These are phyloP conservation scores for Tachyglossus aculeatus DNA, from an alignment of 2,797 vertebrate species.

Conservation along the genomic window DNA sequence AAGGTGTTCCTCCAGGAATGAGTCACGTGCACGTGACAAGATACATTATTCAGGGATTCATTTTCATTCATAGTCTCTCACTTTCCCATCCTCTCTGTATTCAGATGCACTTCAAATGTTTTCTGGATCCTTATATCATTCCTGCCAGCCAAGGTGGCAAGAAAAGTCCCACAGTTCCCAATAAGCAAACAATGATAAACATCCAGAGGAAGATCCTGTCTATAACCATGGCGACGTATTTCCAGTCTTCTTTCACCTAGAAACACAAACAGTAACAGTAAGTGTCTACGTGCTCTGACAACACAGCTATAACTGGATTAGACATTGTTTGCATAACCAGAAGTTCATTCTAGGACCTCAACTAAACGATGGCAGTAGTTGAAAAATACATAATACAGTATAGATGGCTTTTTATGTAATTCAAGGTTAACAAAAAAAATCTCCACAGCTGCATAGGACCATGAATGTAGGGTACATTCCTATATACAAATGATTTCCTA, in stretches of 20 bases:
- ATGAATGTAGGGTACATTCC: no score
- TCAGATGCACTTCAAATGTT: background rate
- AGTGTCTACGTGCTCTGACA: background rate
- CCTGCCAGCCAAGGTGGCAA: slow-evolving; percentile 93
- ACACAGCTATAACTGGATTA: no score
- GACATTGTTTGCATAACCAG: no score
- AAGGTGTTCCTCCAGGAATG: slow-evolving; percentile 3
- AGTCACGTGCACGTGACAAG: background rate
- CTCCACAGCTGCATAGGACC: no score
- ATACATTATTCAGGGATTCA: slow-evolving; percentile 24
- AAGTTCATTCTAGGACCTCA: no score
- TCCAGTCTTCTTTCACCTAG: slow-evolving; percentile 96
- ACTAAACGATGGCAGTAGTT: no score
- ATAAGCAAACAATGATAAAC: slow-evolving; percentile 90
- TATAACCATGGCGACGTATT: slow-evolving; percentile 94
- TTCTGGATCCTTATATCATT: slow-evolving; percentile 83
- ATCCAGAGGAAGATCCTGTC: slow-evolving; percentile 96
- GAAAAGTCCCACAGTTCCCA: slow-evolving; percentile 93
- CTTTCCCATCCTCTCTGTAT: slow-evolving; percentile 17
- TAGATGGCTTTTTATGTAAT: no score
- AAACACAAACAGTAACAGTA: background rate
- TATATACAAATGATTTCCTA: no score
- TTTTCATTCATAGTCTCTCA: background rate
- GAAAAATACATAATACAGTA: no score
- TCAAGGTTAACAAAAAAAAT: no score